phyloP scores from a whole-genome alignment of 2,797 vertebrate species.

The Anas capensis region DNA sequence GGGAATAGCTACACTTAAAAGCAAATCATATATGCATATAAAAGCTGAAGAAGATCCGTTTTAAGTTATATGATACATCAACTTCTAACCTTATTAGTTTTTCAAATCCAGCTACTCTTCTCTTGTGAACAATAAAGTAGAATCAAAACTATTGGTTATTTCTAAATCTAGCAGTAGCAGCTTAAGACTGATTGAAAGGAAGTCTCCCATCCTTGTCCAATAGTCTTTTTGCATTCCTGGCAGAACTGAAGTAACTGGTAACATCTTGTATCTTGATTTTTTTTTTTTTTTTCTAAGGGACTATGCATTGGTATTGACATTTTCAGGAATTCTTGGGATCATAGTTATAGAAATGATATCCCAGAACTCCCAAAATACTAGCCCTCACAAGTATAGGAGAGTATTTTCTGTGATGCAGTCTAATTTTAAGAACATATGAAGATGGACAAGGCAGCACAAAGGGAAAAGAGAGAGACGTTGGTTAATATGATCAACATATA shows the following conservation, averaged over 20 bases:
- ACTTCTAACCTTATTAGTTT: background rate
- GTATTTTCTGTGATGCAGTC: background rate
- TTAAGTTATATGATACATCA: background rate
- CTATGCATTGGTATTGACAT: background rate
- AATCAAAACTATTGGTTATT: background rate
- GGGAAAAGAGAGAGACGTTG: background rate
- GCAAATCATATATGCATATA: background rate
- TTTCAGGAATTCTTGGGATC: background rate
- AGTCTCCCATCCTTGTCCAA: background rate
- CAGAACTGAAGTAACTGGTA: background rate
- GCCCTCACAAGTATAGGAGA: background rate
- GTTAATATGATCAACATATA: background rate
- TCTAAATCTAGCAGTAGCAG: background rate
- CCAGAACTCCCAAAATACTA: background rate
- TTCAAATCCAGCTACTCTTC: background rate
- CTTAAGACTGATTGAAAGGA: background rate
- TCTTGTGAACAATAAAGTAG: background rate
- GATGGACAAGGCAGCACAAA: background rate
- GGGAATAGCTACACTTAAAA: background rate
- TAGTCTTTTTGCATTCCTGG: background rate
- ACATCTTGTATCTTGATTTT: background rate
- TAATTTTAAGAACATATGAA: background rate
- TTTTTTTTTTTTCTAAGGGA: too few species aligned
- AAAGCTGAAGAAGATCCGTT: background rate
- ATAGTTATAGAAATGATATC: background rate